These are phyloP conservation scores for Cladorhizidae sp. DNA, from an alignment of 37 sponge, comb jelly and placozoan genomes.

Conservation along the genomic window DNA sequence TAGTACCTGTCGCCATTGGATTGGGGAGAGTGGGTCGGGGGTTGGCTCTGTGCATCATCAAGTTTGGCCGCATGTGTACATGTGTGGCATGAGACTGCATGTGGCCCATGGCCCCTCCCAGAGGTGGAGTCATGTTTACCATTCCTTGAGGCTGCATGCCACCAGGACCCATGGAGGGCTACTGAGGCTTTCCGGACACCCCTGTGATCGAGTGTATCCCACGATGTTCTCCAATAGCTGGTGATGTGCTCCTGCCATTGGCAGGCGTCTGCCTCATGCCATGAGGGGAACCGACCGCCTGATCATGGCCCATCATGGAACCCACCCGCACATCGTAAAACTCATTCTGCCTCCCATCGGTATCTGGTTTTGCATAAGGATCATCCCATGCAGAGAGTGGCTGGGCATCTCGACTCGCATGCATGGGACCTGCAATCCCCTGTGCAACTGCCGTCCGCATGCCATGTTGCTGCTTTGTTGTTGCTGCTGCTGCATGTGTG, in stretches of 20 bases:
- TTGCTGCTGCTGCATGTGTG: not conserved
- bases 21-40: too few species aligned
- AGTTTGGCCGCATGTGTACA: too few species aligned
- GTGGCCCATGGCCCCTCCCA: too few species aligned
- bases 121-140: too few species aligned
- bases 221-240: not conserved
- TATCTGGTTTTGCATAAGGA: not conserved
- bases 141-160: too few species aligned
- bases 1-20: too few species aligned
- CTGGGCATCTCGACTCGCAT: not conserved
- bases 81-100: too few species aligned
- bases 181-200: not conserved
- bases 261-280: slow-evolving; percentile 11
- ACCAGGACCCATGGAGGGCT: too few species aligned
- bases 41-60: too few species aligned
- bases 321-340: slow-evolving; percentile 4
- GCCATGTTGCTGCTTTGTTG: too few species aligned
- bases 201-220: slow-evolving; percentile 6
- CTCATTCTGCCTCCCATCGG: not conserved
- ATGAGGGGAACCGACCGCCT: not conserved
- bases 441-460: slow-evolving; percentile 3
- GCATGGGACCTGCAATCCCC: too few species aligned
- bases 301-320: slow-evolving; percentile 1
- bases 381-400: too few species aligned
- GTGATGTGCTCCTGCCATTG: not conserved